Evolutionary conservation across 2,888 invertebrate species (phyloP).

Genomic region (Tetrapedia diversipes): DNA sequence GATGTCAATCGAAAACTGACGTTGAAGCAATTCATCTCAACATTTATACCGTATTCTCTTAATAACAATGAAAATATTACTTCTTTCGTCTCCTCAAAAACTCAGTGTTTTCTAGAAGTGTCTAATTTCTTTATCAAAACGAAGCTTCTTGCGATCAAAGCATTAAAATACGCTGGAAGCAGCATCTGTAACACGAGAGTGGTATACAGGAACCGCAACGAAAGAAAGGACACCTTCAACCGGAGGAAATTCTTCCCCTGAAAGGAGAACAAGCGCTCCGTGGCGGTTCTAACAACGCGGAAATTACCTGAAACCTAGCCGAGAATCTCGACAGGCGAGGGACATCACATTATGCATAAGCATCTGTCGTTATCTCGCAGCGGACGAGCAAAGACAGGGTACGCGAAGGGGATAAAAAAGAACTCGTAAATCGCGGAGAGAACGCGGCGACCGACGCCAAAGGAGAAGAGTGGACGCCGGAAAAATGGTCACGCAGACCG

Average conservation of each 20-base stretch:
- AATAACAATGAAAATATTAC: too few species aligned
- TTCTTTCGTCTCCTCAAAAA: too few species aligned
- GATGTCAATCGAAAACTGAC: too few species aligned
- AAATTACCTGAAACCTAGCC: conserved; percentile 50
- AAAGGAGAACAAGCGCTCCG: conserved; percentile 14
- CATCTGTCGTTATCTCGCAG: conserved; percentile 50
- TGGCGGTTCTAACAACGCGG: conserved; percentile 49
- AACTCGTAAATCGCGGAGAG: conserved; percentile 56
- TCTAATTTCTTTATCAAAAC: too few species aligned
- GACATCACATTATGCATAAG: conserved; percentile 51
- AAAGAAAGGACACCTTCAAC: not conserved
- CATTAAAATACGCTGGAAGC: not conserved
- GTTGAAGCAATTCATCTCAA: too few species aligned
- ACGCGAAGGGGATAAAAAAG: conserved; percentile 12
- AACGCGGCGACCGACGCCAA: conserved; percentile 48
- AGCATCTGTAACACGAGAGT: not conserved
- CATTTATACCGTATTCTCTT: too few species aligned
- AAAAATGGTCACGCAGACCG: conserved; percentile 65
- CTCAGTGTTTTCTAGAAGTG: too few species aligned
- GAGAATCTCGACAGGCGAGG: conserved; percentile 8
- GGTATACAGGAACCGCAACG: conserved; percentile 5
- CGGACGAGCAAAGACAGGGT: conserved; percentile 5
- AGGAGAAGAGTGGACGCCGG: conserved; percentile 33
- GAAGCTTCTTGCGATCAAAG: not conserved
- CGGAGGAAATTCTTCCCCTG: not conserved